Conservation (phyloP, 2,888 invertebrate genomes). For the Drosophila multiciliata region DNA sequence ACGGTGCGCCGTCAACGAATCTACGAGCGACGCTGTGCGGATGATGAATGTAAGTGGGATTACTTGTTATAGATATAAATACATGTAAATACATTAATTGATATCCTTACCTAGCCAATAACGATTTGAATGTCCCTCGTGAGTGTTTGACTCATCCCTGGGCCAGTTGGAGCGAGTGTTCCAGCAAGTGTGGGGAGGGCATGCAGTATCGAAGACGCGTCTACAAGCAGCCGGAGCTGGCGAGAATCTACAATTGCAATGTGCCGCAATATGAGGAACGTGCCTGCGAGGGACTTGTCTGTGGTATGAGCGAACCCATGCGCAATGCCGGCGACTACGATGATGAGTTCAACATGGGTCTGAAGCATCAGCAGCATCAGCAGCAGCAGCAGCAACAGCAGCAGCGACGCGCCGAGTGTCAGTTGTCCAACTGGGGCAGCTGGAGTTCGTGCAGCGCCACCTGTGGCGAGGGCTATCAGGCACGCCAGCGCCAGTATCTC, state of each 20-base stretch:
- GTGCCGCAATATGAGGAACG: conserved; percentile 71
- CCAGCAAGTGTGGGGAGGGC: conserved; percentile 85
- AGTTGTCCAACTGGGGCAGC: conserved; percentile 89
- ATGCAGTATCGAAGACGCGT: conserved; percentile 80
- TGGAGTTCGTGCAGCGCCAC: conserved; percentile 92
- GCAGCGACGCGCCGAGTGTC: conserved; percentile 86
- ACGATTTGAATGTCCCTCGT: conserved; percentile 82
- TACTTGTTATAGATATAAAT: fast-evolving
- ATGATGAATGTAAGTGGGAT: conserved; percentile 80
- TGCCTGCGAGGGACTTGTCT: conserved; percentile 83
- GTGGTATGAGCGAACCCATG: conserved; percentile 67
- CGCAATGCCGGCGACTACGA: conserved; percentile 33
- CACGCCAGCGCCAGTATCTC: conserved; percentile 88
- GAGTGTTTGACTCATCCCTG: conserved; percentile 85
- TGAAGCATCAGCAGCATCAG: background rate
- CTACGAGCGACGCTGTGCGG: conserved; percentile 91
- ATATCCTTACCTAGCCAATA: conserved; percentile 64
- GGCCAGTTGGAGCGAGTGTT: conserved; percentile 86
- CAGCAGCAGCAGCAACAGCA: conserved; percentile 9
- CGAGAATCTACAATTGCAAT: conserved; percentile 78
- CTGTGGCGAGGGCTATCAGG: conserved; percentile 89
- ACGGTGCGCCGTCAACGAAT: conserved; percentile 91
- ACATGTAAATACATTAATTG: background rate
- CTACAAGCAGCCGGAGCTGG: conserved; percentile 82
- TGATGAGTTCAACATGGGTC: conserved; percentile 41